Base-by-base conservation (phyloP, 2,888 invertebrate genomes). In the Hermodice carunculata region DNA sequence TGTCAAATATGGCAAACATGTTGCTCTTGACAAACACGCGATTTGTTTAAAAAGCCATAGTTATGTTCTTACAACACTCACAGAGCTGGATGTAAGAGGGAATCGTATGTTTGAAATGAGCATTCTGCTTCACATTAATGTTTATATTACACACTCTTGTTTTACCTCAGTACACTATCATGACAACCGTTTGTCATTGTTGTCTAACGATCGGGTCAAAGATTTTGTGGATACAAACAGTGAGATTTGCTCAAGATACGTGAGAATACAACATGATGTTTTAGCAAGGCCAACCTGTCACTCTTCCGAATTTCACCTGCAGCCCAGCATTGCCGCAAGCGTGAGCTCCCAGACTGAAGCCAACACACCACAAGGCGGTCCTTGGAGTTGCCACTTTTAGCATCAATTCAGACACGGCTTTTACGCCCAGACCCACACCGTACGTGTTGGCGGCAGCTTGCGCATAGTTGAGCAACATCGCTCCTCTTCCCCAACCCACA, bases 401-500 rank as follows among this genome's bases (percentile, higher is more conserved):
- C 34, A 32, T 32, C n/a, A n/a, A n/a, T 31, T 63, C 29, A 8
- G 61, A 22, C 3, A 68, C 26, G n/a, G 56, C 22, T 26, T 56
- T 61, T 24, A 62, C 17, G 46, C 66, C 59, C 37, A 43, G 51
- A 14, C 61, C 66, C n/a, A 62, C 61, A 4, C 66, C 44, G 19
- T 61, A 34, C 22, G 58, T 66, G 44, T 66, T 65, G 11, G 66
- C 28, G 11, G 57, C 57, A 40, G 68, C 68, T 26, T 58, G 48
- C 14, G 44, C 17, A 42, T 68, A 68, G 34, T 57, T 46, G 5
- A 43, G 57, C 40, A 53, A 44, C 22, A 34, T 29, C 3, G 68
- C 64, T 29, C 68, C 68, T 34, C 52, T 48, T 1, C 58, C 57
- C 68, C 68, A 68, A 17, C 43, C 68, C 3, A 68, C 61, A n/a